A percentile compares a stretch with the other conserved stretches of the same genome.
Evolutionary conservation across 2,888 invertebrate species (phyloP).

Genomic region (Athetis lepigone): DNA sequence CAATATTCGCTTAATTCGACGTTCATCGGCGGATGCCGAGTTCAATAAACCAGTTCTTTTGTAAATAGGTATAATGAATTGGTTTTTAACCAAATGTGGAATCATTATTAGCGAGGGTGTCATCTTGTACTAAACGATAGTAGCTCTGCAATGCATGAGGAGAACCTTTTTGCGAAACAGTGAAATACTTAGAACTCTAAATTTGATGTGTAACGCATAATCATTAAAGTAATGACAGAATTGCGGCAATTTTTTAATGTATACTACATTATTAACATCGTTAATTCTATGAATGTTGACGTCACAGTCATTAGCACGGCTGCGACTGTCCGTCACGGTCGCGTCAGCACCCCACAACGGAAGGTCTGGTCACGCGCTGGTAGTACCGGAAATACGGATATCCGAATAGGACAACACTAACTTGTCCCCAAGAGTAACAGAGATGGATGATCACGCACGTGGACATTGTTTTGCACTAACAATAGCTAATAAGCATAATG

Average conservation of each 20-base stretch:
- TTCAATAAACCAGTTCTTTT: neutral
- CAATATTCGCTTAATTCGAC: neutral
- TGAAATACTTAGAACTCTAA: neutral
- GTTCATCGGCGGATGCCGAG: neutral
- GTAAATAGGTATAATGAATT: neutral
- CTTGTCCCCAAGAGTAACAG: slow-evolving; percentile 48
- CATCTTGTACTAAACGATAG: neutral
- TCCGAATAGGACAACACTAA: slow-evolving; percentile 72
- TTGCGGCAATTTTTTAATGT: slow-evolving; percentile 24
- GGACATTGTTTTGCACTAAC: slow-evolving; percentile 57
- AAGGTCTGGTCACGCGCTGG: slow-evolving; percentile 84
- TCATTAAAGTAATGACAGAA: slow-evolving; percentile 39
- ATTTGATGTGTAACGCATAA: slow-evolving; percentile 21
- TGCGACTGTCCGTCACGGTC: slow-evolving; percentile 72
- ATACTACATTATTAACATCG: slow-evolving; percentile 30
- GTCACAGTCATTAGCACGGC: slow-evolving; percentile 71
- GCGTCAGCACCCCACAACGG: slow-evolving; percentile 80
- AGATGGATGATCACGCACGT: slow-evolving; percentile 60
- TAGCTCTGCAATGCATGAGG: no score
- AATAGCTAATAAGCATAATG: slow-evolving; percentile 51
- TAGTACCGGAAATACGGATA: slow-evolving; percentile 85
- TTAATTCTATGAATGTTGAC: slow-evolving; percentile 60
- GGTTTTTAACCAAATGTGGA: neutral
- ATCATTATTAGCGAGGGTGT: neutral
- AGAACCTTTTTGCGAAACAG: no score